phyloP scores from a whole-genome alignment of 2,797 vertebrate species.

The Rousettus madagascariensis region DNA sequence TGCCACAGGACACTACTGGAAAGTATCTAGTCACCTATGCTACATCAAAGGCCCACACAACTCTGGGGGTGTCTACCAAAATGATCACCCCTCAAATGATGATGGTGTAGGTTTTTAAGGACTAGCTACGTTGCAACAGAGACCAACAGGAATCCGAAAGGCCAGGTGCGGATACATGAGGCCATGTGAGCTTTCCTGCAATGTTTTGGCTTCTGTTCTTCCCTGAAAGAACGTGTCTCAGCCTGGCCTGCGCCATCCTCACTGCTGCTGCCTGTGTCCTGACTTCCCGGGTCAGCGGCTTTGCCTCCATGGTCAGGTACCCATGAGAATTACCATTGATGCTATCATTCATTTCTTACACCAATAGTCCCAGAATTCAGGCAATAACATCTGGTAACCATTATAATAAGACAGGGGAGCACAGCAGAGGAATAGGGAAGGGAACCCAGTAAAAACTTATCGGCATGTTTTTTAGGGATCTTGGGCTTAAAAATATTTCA shows the following conservation, averaged over 20 bases:
- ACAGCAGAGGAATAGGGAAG: not conserved
- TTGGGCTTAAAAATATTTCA: not conserved
- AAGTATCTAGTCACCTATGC: not conserved
- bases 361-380: not conserved
- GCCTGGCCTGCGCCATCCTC: not conserved
- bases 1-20: not conserved
- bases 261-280: not conserved
- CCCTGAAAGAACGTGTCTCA: not conserved
- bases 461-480: not conserved
- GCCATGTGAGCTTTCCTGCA: not conserved
- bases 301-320: not conserved
- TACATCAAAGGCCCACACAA: not conserved
- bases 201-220: not conserved
- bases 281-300: not conserved
- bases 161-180: not conserved
- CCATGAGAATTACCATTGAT: not conserved
- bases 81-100: not conserved
- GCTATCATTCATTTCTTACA: not conserved
- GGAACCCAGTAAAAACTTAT: not conserved
- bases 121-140: not conserved
- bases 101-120: not conserved
- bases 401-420: not conserved
- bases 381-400: not conserved
- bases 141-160: not conserved
- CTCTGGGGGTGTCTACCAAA: not conserved